Base-by-base conservation (phyloP, 2,888 invertebrate species). In the Alsophila aescularia region DNA sequence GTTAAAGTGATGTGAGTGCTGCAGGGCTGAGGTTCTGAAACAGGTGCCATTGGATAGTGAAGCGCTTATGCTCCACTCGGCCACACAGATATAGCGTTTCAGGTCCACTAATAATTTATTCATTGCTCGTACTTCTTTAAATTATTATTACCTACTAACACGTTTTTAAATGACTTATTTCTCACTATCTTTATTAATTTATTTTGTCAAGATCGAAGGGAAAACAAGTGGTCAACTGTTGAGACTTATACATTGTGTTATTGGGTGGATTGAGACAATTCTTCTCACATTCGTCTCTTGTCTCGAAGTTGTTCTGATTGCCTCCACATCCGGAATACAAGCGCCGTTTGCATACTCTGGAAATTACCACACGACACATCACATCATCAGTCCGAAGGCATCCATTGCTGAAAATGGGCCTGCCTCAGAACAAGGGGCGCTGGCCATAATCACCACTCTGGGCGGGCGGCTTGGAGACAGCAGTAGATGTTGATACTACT, bases 291-390 rank as follows among this genome's bases (percentile, higher is more conserved):
- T 83, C 83, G 0, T 34, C 15, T 1, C 63, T 61, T 0, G 78
- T 71, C 36, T 88, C 79, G 53, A 88, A 89, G 60, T 88, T 89
- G 53, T 89, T 89, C 58, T 87, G 87, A 57, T 89, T 89, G 1
- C 88, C 88, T 0, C 87, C 89, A 60, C 88, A 88, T 0, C 88
- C 89, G 0, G 88, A 88, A 58, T 87, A 89, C 12, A 87, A 37
- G 0, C 79, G 81, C 6, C 73, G 72, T 52, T 69, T 80, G 63
- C 88, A 89, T 2, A 73, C 61, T 52, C 88, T 89, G 18, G 13
- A 36, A 29, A 5, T 1, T 8, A 27, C 27, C 7, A 27, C 9
- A 2, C 4, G 7, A 27, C 9, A 27, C 7, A 27, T 2, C 8
- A 18, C 18, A 24, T 24, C 4, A 7, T 7, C 8, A 24, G n/a